These are phyloP conservation scores for Pampus argenteus DNA, from an alignment of 2,797 vertebrate species.

Conservation along the genomic window DNA sequence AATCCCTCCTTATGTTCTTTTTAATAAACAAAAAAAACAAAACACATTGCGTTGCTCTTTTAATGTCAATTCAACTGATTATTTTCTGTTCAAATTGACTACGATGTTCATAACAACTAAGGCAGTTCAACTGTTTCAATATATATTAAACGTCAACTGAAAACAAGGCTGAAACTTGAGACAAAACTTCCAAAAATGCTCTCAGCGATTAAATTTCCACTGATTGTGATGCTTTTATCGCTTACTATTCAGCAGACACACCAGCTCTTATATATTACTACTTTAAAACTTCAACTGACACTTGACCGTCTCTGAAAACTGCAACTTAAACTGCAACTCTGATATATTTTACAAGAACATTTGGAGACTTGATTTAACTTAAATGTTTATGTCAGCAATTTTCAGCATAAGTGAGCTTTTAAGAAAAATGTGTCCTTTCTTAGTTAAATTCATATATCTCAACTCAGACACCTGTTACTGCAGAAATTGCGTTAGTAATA, in stretches of 20 bases:
- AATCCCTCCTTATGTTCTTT: slow-evolving; percentile 19
- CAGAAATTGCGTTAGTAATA: too few species aligned
- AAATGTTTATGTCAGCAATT: not conserved
- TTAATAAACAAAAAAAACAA: slow-evolving; percentile 28
- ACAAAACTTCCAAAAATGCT: not conserved
- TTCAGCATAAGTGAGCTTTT: too few species aligned
- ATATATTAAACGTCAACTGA: slow-evolving; percentile 5
- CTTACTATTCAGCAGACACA: not conserved
- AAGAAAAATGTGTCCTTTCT: too few species aligned
- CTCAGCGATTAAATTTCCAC: not conserved
- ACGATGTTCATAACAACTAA: not conserved
- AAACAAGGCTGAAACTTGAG: not conserved
- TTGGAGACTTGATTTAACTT: not conserved
- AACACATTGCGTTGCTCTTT: not conserved
- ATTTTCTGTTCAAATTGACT: slow-evolving; percentile 19
- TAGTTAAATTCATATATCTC: too few species aligned
- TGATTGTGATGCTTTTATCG: slow-evolving; percentile 3
- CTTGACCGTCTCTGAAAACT: too few species aligned
- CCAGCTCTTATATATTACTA: too few species aligned
- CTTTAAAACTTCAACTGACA: too few species aligned
- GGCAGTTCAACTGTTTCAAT: slow-evolving; percentile 26
- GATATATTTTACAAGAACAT: not conserved
- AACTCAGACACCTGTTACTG: too few species aligned
- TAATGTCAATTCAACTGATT: slow-evolving; percentile 4
- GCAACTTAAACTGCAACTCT: not conserved